Base-by-base conservation (phyloP, 1,140 invertebrate genomes). In the Bombyx mandarina region DNA sequence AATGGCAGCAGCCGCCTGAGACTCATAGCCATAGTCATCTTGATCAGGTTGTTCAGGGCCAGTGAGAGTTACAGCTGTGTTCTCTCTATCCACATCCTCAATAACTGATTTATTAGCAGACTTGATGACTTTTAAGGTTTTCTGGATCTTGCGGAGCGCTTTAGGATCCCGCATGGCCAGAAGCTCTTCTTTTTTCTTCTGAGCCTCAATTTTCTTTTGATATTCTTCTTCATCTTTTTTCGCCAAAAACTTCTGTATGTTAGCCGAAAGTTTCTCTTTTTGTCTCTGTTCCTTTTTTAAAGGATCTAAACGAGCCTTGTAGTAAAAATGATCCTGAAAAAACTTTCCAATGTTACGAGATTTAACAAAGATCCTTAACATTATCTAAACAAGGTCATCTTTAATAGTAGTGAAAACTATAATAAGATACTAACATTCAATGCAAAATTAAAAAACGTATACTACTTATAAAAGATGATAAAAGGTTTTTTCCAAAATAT, bases 21-120 rank as follows among this genome's bases (percentile, higher is more conserved):
- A 96, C 10, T 93, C 94, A 75, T 96, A 97, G 6, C 95, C 88
- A 78, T 97, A 97, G 75, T 97, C 95, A 89, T 97, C 96, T 79
- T 96, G 94, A 73, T 96, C 95, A 0, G 94, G 94, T 70, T 95
- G 94, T n/a, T 90, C 90, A 6, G 91, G 91, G 18, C 92, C 92
- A 68, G 91, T 90, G 43, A 92, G 85, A 0, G 93, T 95, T 43
- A 95, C 90, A 48, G 93, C 92, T 54, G 94, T 95, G 66, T 94
- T 92, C 43, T 93, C 90, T 75, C 90, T 90, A 73, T 96, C 93
- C 56, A 94, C 88, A 90, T 96, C 95, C 54, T 92, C 92, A 57
- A 97, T 83, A 4, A 94, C 95, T 7, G 95, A 93, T 79, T 96
- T 95, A 77, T 96, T 96, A 0, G 95, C 94, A 54, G 95, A 94